phyloP scores from a whole-genome alignment of 1,140 invertebrate genomes.

The Ceratina calcarata region DNA sequence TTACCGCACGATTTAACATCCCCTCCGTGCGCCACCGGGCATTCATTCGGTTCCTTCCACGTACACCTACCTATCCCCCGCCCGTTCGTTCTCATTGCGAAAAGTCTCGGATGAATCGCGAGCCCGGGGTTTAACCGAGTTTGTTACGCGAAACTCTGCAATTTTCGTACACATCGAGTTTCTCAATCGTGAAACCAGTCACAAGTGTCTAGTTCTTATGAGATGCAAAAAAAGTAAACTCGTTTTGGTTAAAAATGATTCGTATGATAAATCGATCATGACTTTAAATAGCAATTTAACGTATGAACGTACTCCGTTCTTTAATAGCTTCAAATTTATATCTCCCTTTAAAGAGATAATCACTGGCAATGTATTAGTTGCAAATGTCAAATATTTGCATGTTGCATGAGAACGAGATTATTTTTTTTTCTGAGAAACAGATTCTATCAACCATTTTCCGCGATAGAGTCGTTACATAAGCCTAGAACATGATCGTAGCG shows the following conservation, averaged over 20 bases:
- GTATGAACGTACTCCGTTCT: too few species aligned
- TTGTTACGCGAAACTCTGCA: slow-evolving; percentile 36
- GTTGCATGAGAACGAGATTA: too few species aligned
- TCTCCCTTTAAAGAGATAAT: too few species aligned
- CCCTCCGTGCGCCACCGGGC: slow-evolving; percentile 57
- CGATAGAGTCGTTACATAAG: slow-evolving; percentile 15
- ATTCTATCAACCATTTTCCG: not conserved
- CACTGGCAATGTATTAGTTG: too few species aligned
- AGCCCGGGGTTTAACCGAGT: slow-evolving; percentile 14
- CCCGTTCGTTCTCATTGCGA: not conserved
- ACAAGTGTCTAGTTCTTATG: slow-evolving; percentile 2
- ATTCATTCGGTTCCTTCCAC: slow-evolving; percentile 64
- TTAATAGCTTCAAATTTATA: too few species aligned
- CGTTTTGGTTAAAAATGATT: too few species aligned
- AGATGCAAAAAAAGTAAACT: too few species aligned
- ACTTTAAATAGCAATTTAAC: too few species aligned
- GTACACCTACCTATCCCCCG: slow-evolving; percentile 6
- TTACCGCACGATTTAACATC: slow-evolving; percentile 74
- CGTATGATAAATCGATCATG: too few species aligned
- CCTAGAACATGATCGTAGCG: slow-evolving; percentile 49
- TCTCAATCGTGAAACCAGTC: too few species aligned
- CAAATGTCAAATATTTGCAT: too few species aligned
- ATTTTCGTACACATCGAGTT: too few species aligned
- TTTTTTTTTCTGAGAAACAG: slow-evolving; percentile 26
- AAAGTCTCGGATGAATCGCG: not conserved